phyloP scores from a whole-genome alignment of 2,113 vertebrate species.

The Nothocercus nigrocapillus region DNA sequence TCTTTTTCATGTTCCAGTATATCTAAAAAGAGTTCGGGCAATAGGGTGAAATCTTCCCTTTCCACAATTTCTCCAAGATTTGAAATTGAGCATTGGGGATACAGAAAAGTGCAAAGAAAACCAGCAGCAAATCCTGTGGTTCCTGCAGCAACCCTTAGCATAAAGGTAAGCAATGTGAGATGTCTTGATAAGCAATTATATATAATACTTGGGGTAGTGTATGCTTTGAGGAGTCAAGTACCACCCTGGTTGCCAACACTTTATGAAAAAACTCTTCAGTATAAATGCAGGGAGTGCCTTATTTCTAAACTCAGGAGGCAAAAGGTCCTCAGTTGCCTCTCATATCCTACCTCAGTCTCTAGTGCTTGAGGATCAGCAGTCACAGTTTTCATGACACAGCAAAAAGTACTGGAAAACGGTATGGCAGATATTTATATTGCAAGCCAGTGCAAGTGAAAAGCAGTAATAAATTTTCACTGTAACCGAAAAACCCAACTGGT shows the following conservation, averaged over 20 bases:
- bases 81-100: background rate
- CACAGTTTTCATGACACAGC: rapidly evolving
- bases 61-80: background rate
- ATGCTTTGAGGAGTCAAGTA: rapidly evolving
- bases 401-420: background rate
- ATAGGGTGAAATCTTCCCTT: background rate
- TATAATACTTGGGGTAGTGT: rapidly evolving
- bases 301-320: background rate
- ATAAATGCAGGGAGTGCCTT: background rate
- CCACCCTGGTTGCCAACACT: background rate
- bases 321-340: background rate
- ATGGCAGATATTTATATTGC: background rate
- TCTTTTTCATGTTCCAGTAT: background rate
- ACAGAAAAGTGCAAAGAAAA: background rate
- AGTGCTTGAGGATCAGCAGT: rapidly evolving
- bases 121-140: background rate
- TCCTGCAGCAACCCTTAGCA: background rate
- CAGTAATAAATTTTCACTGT: rapidly evolving
- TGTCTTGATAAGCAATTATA: background rate
- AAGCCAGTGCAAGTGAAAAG: background rate
- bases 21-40: background rate
- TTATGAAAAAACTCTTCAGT: rapidly evolving
- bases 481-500: background rate
- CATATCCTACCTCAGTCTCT: background rate
- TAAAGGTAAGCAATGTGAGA: background rate